Base-by-base conservation (phyloP, 2,888 invertebrate species). In the Drosophila pullipes region DNA sequence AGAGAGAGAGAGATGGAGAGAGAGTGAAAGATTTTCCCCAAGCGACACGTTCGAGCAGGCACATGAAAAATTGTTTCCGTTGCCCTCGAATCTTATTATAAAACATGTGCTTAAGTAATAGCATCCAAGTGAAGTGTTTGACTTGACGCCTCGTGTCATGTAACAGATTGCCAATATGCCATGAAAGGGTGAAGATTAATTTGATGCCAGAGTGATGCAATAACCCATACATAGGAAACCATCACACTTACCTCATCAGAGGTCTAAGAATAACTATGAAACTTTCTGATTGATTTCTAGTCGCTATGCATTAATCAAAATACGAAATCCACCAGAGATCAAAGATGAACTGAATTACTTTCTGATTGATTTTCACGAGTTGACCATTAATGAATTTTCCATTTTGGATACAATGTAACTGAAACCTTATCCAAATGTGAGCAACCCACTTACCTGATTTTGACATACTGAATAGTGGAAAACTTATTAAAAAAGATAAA, bases 81-180 rank as follows among this genome's bases (percentile, higher is more conserved):
- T 65, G 58, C 58, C 59, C 63, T 71, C 74, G 64, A 77, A 75
- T 87, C 91, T 78, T 84, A 86, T 91, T 86, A 86, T 83, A 91
- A 91, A 87, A 89, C 91, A 91, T 86, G 89, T 86, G 91, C 91
- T 85, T 90, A 85, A 85, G 86, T 90, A 85, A 85, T 90, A 83
- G 85, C 90, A 84, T 62, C 73, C 70, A 89, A 75, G 83, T 85
- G 69, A 84, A 81, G 81, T 76, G 78, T 82, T 82, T 78, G 77
- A 78, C 78, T 78, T 78, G 82, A 77, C 73, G 82, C 65, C 58
- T 53, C 64, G 53, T 85, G 89, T 90, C 82, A 63, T 89, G 89
- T 86, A 89, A 90, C 85, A 89, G 89, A 86, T 91, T 91, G 85
- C 72, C 71, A 69, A 83, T 73, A 67, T 55, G 79, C 61, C 79